Evolutionary conservation across 2,797 vertebrate genomes (phyloP), one percentile per base, ranked within the genome.

Genomic region (Crocodylus rhombifer): DNA sequence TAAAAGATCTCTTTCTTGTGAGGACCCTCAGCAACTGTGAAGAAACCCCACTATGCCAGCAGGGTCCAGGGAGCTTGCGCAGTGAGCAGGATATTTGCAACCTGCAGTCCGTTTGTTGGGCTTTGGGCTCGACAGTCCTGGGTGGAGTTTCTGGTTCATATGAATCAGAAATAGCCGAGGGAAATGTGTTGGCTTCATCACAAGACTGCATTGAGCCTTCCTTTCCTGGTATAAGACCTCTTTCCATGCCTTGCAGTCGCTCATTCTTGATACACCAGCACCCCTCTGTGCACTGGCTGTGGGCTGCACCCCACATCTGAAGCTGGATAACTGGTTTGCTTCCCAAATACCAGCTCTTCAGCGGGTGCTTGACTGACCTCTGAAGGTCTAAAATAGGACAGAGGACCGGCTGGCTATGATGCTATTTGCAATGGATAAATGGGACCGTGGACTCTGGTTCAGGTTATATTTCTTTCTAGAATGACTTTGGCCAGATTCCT

Each of bases 1-100:
- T 30, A 86, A 77, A 73, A 65, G 65, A 3, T 25, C 21, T 36
- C 30, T 20, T 0, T 60, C 5, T 51, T 51, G 0, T 56, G 15
- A 4, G 13, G 61, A 36, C 81, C 62, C 56, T 15, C 28, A 77
- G 21, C 30, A 87, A 56, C 14, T 16, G 2, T 82, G 82, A 13
- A 92, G 25, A 25, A 88, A 3, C 30, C 33, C 77, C 55, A 36
- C 21, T 65, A 21, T 76, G 4, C 0, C 23, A 23, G 14, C 28
- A 60, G 56, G 56, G 30, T 61, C 25, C 56, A 42, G 7, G 42
- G 1, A 58, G 23, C 6, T 20, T 26, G 79, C 62, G 23, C 17
- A 17, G 11, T 36, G 30, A 30, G 28, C 36, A 23, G 2, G 0
- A 51, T 51, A 3, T 30, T 33, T 51, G 13, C 17, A 83, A 84